Conservation (phyloP, 2,113 vertebrate genomes). For the Archocentrus centrarchus region DNA sequence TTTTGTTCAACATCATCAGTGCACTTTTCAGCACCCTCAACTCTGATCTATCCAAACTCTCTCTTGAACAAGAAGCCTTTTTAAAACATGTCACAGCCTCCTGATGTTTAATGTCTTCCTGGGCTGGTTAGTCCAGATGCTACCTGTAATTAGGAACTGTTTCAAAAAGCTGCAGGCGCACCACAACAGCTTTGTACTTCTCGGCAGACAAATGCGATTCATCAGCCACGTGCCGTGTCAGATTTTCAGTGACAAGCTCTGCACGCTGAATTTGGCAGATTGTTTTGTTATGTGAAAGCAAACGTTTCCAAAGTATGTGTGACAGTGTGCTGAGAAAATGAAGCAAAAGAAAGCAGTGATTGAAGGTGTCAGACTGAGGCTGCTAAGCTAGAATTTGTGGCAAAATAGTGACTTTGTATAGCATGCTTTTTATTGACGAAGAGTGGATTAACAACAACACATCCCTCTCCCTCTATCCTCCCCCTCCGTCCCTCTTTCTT, state of each 20-base stretch:
- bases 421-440: not conserved
- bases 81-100: slow-evolving; percentile 2
- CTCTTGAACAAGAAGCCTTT: not conserved
- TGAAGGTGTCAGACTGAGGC: slow-evolving; percentile 17
- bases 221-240: slow-evolving; percentile 12
- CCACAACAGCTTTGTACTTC: slow-evolving; percentile 40
- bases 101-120: slow-evolving; percentile 8
- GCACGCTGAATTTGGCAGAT: slow-evolving; percentile 17
- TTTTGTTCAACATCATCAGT: slow-evolving; percentile 3
- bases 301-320: slow-evolving; percentile 8
- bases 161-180: slow-evolving; percentile 13
- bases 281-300: slow-evolving; percentile 32
- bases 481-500: not conserved
- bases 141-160: slow-evolving; percentile 39
- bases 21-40: not conserved
- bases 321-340: not conserved
- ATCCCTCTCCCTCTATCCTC: not conserved
- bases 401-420: slow-evolving; percentile 17
- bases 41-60: slow-evolving; percentile 9
- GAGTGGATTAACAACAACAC: not conserved
- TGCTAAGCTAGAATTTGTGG: not conserved
- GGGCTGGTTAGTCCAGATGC: slow-evolving; percentile 40
- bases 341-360: not conserved
- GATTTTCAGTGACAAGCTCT: not conserved
- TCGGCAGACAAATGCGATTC: slow-evolving; percentile 38